These are phyloP conservation scores for Lepidochrysops patricia DNA, from an alignment of 2,888 invertebrate species.

Conservation along the genomic window DNA sequence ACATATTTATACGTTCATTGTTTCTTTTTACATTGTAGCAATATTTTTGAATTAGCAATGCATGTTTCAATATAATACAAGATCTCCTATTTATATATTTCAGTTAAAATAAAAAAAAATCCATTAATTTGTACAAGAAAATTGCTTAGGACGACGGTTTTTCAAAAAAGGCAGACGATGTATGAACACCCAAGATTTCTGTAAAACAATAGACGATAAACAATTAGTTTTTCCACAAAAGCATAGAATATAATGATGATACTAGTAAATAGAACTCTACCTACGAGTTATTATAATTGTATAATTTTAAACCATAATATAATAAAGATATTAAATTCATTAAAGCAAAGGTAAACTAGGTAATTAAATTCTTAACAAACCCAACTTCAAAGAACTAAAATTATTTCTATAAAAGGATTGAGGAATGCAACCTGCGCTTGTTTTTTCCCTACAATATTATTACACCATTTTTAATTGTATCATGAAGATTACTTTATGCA, in stretches of 20 bases:
- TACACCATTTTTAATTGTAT: constrained; percentile 6
- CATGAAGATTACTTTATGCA: constrained; percentile 9
- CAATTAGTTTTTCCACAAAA: no score
- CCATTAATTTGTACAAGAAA: no score
- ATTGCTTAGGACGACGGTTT: no score
- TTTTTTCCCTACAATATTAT: not conserved
- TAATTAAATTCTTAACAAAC: not conserved
- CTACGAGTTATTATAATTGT: no score
- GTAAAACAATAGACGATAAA: no score
- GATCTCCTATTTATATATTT: no score
- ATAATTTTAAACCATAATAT: no score
- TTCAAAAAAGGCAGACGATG: no score
- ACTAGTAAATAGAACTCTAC: no score
- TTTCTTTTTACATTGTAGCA: not conserved
- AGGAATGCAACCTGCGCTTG: not conserved
- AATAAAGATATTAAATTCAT: not conserved
- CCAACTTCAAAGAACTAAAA: not conserved
- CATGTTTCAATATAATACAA: not conserved
- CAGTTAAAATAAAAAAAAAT: no score
- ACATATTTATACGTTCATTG: constrained; percentile 6
- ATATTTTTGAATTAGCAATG: not conserved
- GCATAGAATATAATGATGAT: no score
- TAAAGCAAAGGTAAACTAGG: not conserved
- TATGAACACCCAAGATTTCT: no score
- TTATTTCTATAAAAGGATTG: not conserved